phyloP scores from a whole-genome alignment of 2,888 invertebrate species.

The Hyppa rectilinea region DNA sequence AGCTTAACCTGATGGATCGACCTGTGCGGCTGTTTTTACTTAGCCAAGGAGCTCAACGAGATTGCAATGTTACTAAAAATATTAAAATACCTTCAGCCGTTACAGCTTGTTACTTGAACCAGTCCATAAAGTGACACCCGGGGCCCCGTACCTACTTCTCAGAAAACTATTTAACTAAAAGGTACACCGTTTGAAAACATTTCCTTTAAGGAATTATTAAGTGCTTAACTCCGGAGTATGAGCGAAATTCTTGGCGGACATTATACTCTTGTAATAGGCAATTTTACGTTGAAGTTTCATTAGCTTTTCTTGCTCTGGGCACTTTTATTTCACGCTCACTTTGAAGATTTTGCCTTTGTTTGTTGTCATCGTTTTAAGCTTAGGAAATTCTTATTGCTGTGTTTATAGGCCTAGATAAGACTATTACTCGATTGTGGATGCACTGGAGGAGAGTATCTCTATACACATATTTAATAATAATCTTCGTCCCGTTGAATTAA shows the following conservation, averaged over 20 bases:
- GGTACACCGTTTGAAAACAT: constrained; percentile 81
- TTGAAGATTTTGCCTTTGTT: constrained; percentile 22
- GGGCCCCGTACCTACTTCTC: constrained; percentile 50
- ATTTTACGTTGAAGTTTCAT: constrained; percentile 59
- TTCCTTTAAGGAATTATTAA: constrained; percentile 79
- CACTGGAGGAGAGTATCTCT: too few species aligned
- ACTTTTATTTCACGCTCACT: constrained; percentile 42
- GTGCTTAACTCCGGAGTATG: constrained; percentile 72
- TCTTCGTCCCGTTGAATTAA: neutral
- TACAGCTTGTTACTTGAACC: constrained; percentile 32
- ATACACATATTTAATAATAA: too few species aligned
- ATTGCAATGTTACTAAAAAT: neutral
- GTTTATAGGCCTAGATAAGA: neutral
- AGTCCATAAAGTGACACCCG: constrained; percentile 65
- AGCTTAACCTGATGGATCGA: too few species aligned
- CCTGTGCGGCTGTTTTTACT: too few species aligned
- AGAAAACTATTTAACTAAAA: constrained; percentile 83
- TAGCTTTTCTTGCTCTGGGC: constrained; percentile 53
- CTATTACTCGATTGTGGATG: neutral
- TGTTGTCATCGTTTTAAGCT: constrained; percentile 12
- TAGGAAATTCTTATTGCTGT: neutral
- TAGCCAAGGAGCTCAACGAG: too few species aligned
- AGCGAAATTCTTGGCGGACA: constrained; percentile 69
- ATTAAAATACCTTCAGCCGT: neutral
- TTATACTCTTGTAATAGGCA: constrained; percentile 65